Percentiles rank a stretch among this genome's conserved stretches.
These are phyloP conservation scores for Lepidocyrtinus sp. DNA, from an alignment of 2,888 invertebrate genomes.

Conservation along the genomic window DNA sequence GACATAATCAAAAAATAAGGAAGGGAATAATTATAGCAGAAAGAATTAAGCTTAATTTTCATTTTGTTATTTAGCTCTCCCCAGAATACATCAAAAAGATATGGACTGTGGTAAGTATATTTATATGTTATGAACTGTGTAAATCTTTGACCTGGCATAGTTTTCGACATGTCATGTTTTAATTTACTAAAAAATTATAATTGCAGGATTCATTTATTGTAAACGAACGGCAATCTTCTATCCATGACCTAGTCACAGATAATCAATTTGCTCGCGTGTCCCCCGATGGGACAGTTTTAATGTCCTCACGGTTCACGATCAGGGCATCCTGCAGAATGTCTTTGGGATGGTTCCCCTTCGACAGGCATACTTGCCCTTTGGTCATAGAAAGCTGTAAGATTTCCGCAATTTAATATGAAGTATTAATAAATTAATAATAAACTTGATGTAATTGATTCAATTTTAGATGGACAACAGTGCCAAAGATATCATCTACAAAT, in stretches of 20 bases:
- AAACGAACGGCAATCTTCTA: constrained; percentile 45
- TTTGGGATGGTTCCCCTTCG: constrained; percentile 97
- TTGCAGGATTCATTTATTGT: constrained; percentile 49
- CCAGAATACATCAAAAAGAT: constrained; percentile 29
- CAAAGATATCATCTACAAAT: constrained; percentile 39
- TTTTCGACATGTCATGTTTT: too few relatives aligned
- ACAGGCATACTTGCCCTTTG: constrained; percentile 93
- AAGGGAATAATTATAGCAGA: too few relatives aligned
- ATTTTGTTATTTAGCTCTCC: constrained; percentile 24
- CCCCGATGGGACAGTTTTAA: constrained; percentile 49
- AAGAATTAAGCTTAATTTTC: neutral
- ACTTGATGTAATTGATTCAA: too few relatives aligned
- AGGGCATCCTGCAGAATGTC: constrained; percentile 98
- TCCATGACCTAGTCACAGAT: constrained; percentile 29
- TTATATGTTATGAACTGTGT: too few relatives aligned
- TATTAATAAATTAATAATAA: too few relatives aligned
- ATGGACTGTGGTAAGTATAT: constrained; percentile 42
- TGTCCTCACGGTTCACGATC: constrained; percentile 79
- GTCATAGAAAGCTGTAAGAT: constrained; percentile 96
- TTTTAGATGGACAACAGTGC: constrained; percentile 46
- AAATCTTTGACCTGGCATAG: too few relatives aligned
- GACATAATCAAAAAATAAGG: neutral
- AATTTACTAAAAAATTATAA: too few relatives aligned
- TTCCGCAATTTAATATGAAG: too few relatives aligned
- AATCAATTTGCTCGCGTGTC: constrained; percentile 40